Conservation (phyloP, 2,888 invertebrate species). For the Fabriciana adippe region DNA sequence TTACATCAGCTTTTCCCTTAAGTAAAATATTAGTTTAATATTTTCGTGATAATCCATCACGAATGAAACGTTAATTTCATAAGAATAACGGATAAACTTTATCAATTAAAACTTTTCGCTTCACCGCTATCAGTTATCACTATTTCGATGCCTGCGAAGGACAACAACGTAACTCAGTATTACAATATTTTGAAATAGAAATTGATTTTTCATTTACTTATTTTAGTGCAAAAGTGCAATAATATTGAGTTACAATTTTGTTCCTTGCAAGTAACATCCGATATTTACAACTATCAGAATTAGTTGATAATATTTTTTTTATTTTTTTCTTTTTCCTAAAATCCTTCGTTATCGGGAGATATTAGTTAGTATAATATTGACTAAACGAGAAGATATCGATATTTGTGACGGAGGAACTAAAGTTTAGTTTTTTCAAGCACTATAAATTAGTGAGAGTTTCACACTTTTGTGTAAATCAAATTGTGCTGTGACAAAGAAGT, state of each 20-base stretch:
- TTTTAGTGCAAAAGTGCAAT: too few relatives aligned
- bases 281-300: too few relatives aligned
- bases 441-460: constrained; percentile 48
- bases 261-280: too few relatives aligned
- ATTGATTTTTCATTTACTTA: too few relatives aligned
- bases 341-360: constrained; percentile 26
- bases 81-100: too few relatives aligned
- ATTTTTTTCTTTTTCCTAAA: too few relatives aligned
- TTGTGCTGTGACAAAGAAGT: constrained; percentile 79
- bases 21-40: constrained; percentile 1
- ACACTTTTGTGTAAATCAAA: constrained; percentile 56
- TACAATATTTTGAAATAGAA: too few relatives aligned
- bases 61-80: not conserved
- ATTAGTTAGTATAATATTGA: constrained; percentile 24
- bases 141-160: constrained; percentile 21
- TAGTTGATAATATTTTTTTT: too few relatives aligned
- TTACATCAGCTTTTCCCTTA: constrained; percentile 8
- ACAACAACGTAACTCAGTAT: too few relatives aligned
- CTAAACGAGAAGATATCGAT: constrained; percentile 30
- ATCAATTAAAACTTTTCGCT: too few relatives aligned
- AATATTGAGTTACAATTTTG: too few relatives aligned
- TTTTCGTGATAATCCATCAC: constrained; percentile 8
- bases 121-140: constrained; percentile 26
- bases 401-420: constrained; percentile 25
- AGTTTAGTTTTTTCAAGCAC: constrained; percentile 31